Evolutionary conservation across 2,888 invertebrate species (phyloP).

Genomic region (Neocrepidodera transversa): DNA sequence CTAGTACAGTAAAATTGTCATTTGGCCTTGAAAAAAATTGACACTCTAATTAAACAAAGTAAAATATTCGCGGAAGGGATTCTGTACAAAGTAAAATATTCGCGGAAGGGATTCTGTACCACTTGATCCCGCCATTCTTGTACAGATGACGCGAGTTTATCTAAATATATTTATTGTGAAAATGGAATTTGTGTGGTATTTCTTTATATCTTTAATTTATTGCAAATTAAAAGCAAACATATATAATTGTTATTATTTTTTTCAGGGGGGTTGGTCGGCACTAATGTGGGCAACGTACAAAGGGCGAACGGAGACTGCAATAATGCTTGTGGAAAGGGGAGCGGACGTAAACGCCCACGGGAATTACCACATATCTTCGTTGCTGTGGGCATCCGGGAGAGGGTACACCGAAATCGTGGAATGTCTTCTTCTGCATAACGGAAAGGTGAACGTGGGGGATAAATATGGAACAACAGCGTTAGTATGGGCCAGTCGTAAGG

Average conservation of each 20-base stretch:
- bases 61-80: too few species aligned
- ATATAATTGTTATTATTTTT: constrained; percentile 27
- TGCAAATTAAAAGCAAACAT: too few species aligned
- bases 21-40: too few species aligned
- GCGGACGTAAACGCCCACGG: constrained; percentile 96
- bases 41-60: too few species aligned
- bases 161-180: too few species aligned
- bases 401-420: constrained; percentile 87
- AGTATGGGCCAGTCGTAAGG: constrained; percentile 95
- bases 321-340: constrained; percentile 79
- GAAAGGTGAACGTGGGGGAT: constrained; percentile 94
- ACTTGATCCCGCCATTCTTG: too few species aligned
- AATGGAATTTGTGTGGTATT: too few species aligned
- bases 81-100: too few species aligned
- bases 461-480: constrained; percentile 97
- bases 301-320: constrained; percentile 76
- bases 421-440: constrained; percentile 82
- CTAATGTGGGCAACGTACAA: constrained; percentile 99
- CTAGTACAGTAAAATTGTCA: too few species aligned
- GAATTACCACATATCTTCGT: constrained; percentile 90
- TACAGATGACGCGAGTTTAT: too few species aligned
- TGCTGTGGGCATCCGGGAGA: constrained; percentile 95
- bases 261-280: constrained; percentile 94
- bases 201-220: too few species aligned
- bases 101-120: too few species aligned